phyloP scores from a whole-genome alignment of 2,888 invertebrate species.

The Chrysodeixis includens region DNA sequence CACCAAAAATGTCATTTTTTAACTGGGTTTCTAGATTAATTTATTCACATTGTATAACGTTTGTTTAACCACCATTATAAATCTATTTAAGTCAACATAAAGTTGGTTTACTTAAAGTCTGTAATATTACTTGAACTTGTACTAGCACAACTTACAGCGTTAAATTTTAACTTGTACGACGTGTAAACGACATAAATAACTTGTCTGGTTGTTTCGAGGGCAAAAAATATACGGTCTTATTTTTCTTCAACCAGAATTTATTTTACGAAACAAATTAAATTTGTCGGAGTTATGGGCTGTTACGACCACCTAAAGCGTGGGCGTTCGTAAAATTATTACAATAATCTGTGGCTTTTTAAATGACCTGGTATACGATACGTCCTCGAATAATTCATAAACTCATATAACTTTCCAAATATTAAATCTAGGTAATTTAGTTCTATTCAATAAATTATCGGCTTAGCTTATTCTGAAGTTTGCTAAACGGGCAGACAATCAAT shows the following conservation, averaged over 20 bases:
- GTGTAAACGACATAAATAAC: neutral
- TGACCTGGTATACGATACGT: neutral
- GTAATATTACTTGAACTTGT: neutral
- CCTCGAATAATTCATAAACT: neutral
- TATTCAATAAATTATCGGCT: too few relatives aligned
- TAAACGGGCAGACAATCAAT: too few relatives aligned
- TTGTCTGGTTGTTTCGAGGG: neutral
- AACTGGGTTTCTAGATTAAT: too few relatives aligned
- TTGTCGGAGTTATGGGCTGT: conserved; percentile 2
- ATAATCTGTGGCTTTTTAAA: conserved; percentile 1
- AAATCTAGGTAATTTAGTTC: neutral
- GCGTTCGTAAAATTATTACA: neutral
- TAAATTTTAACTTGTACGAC: neutral
- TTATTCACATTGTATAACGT: too few relatives aligned
- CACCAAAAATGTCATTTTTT: too few relatives aligned
- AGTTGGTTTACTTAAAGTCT: neutral
- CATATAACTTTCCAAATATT: neutral
- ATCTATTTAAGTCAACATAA: neutral
- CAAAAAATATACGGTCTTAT: neutral
- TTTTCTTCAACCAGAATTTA: conserved; percentile 1
- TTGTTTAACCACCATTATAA: neutral
- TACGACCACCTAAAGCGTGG: neutral
- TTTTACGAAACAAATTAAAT: conserved; percentile 3
- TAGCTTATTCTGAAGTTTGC: too few relatives aligned
- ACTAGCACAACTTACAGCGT: neutral